Conservation (phyloP, 2,113 vertebrate genomes). For the Epinephelus fuscoguttatus region DNA sequence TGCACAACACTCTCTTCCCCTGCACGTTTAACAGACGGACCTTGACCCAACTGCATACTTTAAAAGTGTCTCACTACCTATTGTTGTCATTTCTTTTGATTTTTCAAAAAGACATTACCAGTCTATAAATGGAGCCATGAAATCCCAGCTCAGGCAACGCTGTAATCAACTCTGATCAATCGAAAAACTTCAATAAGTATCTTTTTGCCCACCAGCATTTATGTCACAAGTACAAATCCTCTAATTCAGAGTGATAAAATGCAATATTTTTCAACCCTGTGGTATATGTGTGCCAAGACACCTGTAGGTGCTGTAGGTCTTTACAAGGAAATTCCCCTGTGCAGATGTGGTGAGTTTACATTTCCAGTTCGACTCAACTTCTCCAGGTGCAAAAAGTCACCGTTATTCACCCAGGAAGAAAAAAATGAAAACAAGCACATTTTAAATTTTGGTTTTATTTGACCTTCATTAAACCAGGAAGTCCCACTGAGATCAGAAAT, state of each 20-base stretch:
- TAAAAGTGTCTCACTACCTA: not conserved
- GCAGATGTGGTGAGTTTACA: constrained; percentile 22
- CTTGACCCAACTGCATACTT: not conserved
- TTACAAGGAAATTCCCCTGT: not conserved
- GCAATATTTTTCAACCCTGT: not conserved
- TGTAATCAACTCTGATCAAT: not conserved
- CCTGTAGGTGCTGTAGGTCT: not conserved
- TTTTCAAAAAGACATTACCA: not conserved
- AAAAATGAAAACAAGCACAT: not conserved
- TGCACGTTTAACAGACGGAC: constrained; percentile 23
- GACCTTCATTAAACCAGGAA: too few relatives aligned
- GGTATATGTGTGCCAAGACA: not conserved
- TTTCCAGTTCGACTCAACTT: not conserved
- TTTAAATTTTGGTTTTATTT: too few relatives aligned
- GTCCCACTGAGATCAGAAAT: too few relatives aligned
- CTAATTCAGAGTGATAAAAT: not conserved
- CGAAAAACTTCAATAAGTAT: not conserved
- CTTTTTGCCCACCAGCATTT: not conserved
- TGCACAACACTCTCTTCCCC: constrained; percentile 29
- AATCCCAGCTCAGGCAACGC: not conserved
- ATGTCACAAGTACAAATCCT: not conserved
- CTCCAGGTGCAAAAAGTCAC: not conserved
- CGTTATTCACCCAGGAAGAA: not conserved
- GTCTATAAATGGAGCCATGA: not conserved
- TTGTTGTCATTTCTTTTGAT: not conserved